phyloP scores from a whole-genome alignment of 2,888 invertebrate species.

The Apodemia mormo region DNA sequence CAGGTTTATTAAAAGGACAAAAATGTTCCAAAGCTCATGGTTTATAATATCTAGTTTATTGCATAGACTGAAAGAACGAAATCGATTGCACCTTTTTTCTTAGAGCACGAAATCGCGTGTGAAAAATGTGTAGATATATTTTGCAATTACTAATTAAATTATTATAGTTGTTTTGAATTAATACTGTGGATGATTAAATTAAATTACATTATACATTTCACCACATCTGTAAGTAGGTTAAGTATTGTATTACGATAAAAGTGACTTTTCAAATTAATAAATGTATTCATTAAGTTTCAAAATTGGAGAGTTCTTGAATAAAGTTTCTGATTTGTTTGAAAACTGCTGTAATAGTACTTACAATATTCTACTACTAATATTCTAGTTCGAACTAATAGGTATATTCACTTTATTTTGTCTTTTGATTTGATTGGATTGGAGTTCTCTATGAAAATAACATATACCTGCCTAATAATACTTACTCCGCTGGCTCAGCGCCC shows the following conservation, averaged over 20 bases:
- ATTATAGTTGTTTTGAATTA: neutral
- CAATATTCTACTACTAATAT: too few relatives aligned
- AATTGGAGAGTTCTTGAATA: neutral
- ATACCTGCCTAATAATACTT: too few relatives aligned
- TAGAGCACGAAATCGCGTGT: slow-evolving; percentile 19
- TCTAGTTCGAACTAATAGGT: too few relatives aligned
- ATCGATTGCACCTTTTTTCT: slow-evolving; percentile 18
- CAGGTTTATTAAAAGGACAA: too few relatives aligned
- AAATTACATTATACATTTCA: neutral
- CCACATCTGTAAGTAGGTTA: neutral
- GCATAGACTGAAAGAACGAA: slow-evolving; percentile 7
- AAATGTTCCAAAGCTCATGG: too few relatives aligned
- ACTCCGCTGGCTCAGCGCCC: too few relatives aligned
- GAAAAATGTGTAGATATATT: slow-evolving; percentile 19
- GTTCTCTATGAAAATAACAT: too few relatives aligned
- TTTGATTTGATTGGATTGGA: too few relatives aligned
- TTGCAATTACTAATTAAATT: slow-evolving; percentile 17
- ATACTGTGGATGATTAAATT: neutral
- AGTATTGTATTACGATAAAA: neutral
- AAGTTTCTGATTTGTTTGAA: neutral
- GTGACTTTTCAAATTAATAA: neutral
- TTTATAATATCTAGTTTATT: too few relatives aligned
- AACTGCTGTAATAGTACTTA: neutral
- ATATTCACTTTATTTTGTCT: too few relatives aligned
- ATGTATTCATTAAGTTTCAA: neutral